A percentile compares a stretch with the other conserved stretches of the same genome.
phyloP scores from a whole-genome alignment of 2,797 vertebrate species.

The Phyllotis vaccarum region DNA sequence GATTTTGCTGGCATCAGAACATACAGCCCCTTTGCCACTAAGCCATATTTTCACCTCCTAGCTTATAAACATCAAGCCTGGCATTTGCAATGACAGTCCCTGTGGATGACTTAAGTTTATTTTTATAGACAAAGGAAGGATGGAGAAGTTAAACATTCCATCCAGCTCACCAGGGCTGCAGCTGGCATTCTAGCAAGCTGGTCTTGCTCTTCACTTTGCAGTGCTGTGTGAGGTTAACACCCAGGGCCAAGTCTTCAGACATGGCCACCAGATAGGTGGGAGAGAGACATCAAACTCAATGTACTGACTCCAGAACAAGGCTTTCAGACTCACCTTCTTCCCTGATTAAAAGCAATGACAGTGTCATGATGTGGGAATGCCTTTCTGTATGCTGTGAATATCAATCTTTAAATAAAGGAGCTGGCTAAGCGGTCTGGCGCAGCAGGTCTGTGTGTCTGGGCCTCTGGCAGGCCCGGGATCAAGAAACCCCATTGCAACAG shows the following conservation, averaged over 20 bases:
- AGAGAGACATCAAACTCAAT: too few species aligned
- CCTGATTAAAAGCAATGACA: not conserved
- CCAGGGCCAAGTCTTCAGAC: too few species aligned
- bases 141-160: not conserved
- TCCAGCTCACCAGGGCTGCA: not conserved
- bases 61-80: not conserved
- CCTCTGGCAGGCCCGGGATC: too few species aligned
- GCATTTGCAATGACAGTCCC: not conserved
- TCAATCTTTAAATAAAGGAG: too few species aligned
- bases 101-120: not conserved
- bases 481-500: too few species aligned
- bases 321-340: not conserved
- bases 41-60: not conserved
- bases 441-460: too few species aligned
- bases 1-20: not conserved
- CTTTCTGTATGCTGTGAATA: too few species aligned
- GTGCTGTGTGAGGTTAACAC: rapidly evolving
- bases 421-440: too few species aligned
- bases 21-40: not conserved
- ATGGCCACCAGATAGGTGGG: not conserved
- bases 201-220: not conserved
- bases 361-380: too few species aligned
- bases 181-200: too few species aligned
- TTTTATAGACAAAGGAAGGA: not conserved
- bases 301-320: rapidly evolving